phyloP scores from a whole-genome alignment of 2,113 vertebrate species.

The Chamaea fasciata region DNA sequence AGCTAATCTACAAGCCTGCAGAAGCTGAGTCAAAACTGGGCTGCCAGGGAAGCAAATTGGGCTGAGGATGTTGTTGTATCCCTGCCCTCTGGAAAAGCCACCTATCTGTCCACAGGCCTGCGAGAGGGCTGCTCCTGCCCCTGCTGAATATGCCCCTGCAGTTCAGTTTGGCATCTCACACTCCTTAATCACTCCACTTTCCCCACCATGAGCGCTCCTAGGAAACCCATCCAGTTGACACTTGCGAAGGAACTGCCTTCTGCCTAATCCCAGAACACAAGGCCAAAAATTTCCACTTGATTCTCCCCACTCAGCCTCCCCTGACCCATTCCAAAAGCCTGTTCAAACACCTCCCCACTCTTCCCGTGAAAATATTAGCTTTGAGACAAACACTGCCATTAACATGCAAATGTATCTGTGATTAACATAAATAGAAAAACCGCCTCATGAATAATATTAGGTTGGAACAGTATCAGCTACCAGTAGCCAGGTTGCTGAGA shows the following conservation, averaged over 20 bases:
- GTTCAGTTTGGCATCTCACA: neutral
- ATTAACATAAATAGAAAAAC: conserved; percentile 54
- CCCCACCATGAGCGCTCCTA: neutral
- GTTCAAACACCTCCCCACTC: neutral
- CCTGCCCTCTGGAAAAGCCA: neutral
- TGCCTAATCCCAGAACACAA: neutral
- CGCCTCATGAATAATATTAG: conserved; percentile 10
- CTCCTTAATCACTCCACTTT: neutral
- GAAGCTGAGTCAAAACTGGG: conserved; percentile 14
- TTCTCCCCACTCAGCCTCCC: neutral
- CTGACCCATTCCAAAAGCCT: neutral
- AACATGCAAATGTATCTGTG: conserved; percentile 59
- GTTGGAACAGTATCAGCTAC: neutral
- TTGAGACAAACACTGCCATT: conserved; percentile 65
- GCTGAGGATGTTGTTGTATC: neutral
- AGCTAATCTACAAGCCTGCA: conserved; percentile 16
- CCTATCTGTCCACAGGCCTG: neutral
- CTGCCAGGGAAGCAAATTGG: neutral
- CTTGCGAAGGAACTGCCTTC: neutral
- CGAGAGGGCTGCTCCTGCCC: neutral
- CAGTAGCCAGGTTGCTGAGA: neutral
- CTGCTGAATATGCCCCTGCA: neutral
- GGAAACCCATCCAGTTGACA: neutral
- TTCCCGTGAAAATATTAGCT: conserved; percentile 10
- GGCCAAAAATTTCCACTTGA: neutral